Evolutionary conservation across 2,113 vertebrate species (phyloP), one percentile per base, ranked within the genome.

Genomic region (Philantomba maxwellii): DNA sequence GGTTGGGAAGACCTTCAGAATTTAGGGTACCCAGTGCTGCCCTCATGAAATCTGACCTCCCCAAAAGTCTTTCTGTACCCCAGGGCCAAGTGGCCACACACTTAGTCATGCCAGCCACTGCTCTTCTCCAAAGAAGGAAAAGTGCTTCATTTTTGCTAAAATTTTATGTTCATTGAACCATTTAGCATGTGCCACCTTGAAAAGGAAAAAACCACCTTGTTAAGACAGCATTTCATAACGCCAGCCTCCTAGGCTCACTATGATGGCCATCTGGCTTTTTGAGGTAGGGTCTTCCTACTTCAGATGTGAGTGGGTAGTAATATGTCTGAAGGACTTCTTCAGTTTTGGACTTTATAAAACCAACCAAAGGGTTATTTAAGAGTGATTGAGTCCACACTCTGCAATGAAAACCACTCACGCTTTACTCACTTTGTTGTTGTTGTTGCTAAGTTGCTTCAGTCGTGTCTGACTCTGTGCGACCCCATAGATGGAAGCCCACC

Each of bases 101-200:
- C 10, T 80, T 82, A 36, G 75, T 30, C 21, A 51, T 82, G 84
- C n/a, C 53, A 85, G 84, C 51, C 36, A 62, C 45, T 84, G 39
- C 43, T 91, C 77, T 83, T 97, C 83, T 75, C 62, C 57, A 89
- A n/a, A 58, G 89, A 94, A 83, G 49, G 64, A 82, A 84, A 93
- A 93, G 28, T 80, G 82, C 91, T 95, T 97, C 49, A 33, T 78
- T 94, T 97, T 86, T 94, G 57, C 30, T 87, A 93, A 96, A 90
- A 82, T 12, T 47, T 82, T 82, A 70, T 89, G 15, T 66, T 86
- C 33, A 36, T 80, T 95, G 15, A 91, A 89, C 88, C 45, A 23
- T 39, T 55, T n/a, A 93, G 51, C 26, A 81, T 12, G 47, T 66
- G 13, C 23, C n/a, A 81, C 87, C 43, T 25, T 25, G 66, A 60